phyloP scores from a whole-genome alignment of 2,888 invertebrate genomes.

The Cheilosia scutellata region DNA sequence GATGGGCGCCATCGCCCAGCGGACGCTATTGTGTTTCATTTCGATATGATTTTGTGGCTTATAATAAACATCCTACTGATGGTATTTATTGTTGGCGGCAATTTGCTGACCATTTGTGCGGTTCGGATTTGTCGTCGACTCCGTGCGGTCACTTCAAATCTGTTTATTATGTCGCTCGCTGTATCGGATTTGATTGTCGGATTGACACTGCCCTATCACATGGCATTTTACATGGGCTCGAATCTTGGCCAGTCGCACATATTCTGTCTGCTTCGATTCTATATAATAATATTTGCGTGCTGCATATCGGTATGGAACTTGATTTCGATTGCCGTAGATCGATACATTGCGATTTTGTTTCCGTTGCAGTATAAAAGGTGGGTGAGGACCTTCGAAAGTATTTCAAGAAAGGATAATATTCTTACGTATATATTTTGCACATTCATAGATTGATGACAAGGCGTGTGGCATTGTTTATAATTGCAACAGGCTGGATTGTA shows the following conservation, averaged over 20 bases:
- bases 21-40: conserved; percentile 12
- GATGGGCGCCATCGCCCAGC: conserved; percentile 38
- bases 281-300: conserved; percentile 90
- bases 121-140: conserved; percentile 89
- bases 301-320: conserved; percentile 92
- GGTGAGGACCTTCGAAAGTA: conserved; percentile 30
- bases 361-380: conserved; percentile 90
- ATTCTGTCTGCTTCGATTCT: conserved; percentile 90
- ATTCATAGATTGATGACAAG: conserved; percentile 87
- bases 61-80: conserved; percentile 88
- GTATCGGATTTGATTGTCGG: conserved; percentile 92
- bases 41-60: conserved; percentile 85
- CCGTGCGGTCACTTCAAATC: conserved; percentile 89
- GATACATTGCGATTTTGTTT: conserved; percentile 92
- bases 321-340: conserved; percentile 91
- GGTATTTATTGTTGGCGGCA: conserved; percentile 89
- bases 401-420: neutral
- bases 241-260: conserved; percentile 87
- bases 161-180: conserved; percentile 91
- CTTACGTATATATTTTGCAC: conserved; percentile 16
- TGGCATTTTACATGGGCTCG: conserved; percentile 89
- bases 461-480: conserved; percentile 87
- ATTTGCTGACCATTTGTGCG: conserved; percentile 90
- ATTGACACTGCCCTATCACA: conserved; percentile 90
- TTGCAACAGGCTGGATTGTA: conserved; percentile 88